These are phyloP conservation scores for Alexandromys fortis DNA, from an alignment of 2,113 vertebrate species.

Conservation along the genomic window DNA sequence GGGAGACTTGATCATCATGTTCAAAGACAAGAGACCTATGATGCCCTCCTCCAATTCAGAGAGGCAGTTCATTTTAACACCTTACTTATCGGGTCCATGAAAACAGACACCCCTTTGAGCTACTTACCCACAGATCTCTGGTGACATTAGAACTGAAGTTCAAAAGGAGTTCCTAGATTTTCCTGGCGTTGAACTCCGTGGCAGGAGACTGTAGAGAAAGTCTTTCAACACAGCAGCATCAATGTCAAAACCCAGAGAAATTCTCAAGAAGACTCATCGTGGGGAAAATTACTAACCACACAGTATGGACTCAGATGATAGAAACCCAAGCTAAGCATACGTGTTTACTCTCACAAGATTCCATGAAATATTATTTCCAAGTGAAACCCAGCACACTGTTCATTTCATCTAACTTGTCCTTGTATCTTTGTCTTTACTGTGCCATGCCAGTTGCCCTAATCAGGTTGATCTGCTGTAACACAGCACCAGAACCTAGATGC, in stretches of 20 bases:
- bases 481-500: background rate
- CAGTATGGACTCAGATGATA: background rate
- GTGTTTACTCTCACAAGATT: background rate
- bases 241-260: background rate
- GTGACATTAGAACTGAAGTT: background rate
- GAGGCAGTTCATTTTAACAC: background rate
- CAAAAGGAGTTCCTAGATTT: background rate
- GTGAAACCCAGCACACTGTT: background rate
- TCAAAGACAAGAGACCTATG: background rate
- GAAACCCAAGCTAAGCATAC: background rate
- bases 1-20: background rate
- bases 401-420: background rate
- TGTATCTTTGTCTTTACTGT: background rate
- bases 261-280: background rate
- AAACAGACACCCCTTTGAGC: background rate
- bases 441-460: background rate
- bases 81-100: background rate
- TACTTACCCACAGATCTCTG: accelerated
- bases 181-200: background rate
- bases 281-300: background rate
- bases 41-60: conserved; percentile 7
- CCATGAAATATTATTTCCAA: background rate
- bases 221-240: background rate
- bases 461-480: background rate
- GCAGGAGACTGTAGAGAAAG: background rate